Percentiles rank a stretch among this genome's conserved stretches.
Conservation (phyloP, 2,888 invertebrate genomes). For the Bibio marci region DNA sequence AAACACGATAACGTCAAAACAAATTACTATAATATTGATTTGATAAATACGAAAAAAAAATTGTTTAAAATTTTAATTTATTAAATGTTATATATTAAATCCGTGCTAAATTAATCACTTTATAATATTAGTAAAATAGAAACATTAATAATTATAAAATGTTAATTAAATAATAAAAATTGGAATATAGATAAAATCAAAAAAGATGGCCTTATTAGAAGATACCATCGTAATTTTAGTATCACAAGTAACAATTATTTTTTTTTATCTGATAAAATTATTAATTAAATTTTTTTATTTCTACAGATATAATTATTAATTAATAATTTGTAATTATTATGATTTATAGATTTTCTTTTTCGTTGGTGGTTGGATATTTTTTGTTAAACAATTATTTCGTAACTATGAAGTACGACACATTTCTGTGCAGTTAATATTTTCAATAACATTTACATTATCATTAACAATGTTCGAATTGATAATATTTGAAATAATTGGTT, state of each 20-base stretch:
- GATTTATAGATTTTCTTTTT: conserved; percentile 70
- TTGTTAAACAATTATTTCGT: conserved; percentile 88
- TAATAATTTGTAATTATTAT: neutral
- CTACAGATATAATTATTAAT: neutral
- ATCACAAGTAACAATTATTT: conserved; percentile 44
- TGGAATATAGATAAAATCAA: conserved; percentile 6
- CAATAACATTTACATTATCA: conserved; percentile 87
- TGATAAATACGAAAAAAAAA: no score
- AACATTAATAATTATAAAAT: no score
- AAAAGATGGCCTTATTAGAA: conserved; percentile 76
- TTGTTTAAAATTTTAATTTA: no score
- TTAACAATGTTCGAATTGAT: conserved; percentile 99
- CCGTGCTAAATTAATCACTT: no score
- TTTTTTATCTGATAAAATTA: neutral
- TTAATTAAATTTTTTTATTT: neutral
- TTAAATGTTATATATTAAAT: no score
- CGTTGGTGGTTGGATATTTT: conserved; percentile 94
- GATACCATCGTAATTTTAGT: conserved; percentile 70
- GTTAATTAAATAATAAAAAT: no score
- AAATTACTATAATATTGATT: no score
- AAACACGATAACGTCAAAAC: no score
- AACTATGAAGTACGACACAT: conserved; percentile 96
- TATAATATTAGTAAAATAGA: no score
- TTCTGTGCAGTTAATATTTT: conserved; percentile 88
- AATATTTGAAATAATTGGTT: conserved; percentile 95